Evolutionary conservation across 2,888 invertebrate species (phyloP).

Genomic region (Tachystola acroxantha): DNA sequence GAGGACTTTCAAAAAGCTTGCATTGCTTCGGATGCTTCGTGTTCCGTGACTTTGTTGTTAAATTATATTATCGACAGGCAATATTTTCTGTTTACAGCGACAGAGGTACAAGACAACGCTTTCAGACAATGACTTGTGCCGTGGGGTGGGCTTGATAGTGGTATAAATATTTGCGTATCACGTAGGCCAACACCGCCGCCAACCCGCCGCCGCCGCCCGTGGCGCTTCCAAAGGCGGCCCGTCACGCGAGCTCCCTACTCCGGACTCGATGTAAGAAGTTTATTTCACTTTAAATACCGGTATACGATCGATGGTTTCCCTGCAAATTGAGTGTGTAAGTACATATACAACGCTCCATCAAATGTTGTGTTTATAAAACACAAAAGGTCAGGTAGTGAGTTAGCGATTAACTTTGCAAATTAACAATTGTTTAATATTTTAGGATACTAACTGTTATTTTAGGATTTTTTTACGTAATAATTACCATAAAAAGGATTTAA

Average conservation of each 20-base stretch:
- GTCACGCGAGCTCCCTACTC: conserved; percentile 46
- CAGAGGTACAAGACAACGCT: conserved; percentile 65
- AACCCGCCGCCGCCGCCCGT: conserved; percentile 25
- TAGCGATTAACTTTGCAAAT: background rate
- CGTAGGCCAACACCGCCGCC: conserved; percentile 26
- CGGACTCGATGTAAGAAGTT: conserved; percentile 44
- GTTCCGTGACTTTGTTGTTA: conserved; percentile 45
- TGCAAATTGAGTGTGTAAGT: conserved; percentile 35
- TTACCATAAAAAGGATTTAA: background rate
- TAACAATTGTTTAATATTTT: too few relatives aligned
- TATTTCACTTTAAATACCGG: conserved; percentile 55
- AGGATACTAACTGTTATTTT: too few relatives aligned
- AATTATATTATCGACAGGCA: conserved; percentile 52
- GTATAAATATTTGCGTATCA: conserved; percentile 71
- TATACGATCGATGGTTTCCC: conserved; percentile 43
- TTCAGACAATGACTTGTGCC: conserved; percentile 64
- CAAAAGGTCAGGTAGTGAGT: background rate
- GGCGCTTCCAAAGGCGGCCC: conserved; percentile 33
- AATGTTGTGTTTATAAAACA: conserved; percentile 9
- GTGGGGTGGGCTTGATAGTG: conserved; percentile 24
- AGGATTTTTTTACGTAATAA: too few relatives aligned
- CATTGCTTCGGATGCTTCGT: conserved; percentile 32
- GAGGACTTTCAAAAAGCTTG: conserved; percentile 22
- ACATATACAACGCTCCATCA: conserved; percentile 16
- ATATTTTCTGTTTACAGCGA: conserved; percentile 57